A percentile compares a stretch with the other conserved stretches of the same genome.
Evolutionary conservation across 2,888 invertebrate genomes (phyloP).

Genomic region (Buathra laborator): DNA sequence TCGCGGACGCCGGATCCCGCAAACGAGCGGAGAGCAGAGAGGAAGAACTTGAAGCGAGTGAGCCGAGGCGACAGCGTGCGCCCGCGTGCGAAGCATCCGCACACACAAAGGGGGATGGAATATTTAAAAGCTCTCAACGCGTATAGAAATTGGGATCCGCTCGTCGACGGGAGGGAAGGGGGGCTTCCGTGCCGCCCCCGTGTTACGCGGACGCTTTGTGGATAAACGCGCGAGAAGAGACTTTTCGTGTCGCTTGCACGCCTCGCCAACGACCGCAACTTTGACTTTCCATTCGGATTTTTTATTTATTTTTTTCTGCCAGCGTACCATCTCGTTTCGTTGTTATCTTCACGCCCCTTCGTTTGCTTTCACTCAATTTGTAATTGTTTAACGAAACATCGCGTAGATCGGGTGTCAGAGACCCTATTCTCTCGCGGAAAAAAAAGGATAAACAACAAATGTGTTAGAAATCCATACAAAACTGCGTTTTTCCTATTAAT

Average conservation of each 20-base stretch:
- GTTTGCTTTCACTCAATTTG: conserved; percentile 45
- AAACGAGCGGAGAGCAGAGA: conserved; percentile 42
- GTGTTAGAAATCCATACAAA: too few relatives aligned
- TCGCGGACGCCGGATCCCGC: conserved; percentile 26
- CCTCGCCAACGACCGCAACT: conserved; percentile 27
- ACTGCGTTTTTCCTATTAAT: too few relatives aligned
- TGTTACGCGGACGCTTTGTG: conserved; percentile 39
- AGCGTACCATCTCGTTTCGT: neutral
- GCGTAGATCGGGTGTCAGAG: conserved; percentile 17
- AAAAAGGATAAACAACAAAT: neutral
- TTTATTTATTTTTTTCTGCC: neutral
- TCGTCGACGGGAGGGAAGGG: conserved; percentile 16
- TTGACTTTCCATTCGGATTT: conserved; percentile 39
- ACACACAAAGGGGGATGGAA: conserved; percentile 42
- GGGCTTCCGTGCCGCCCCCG: neutral
- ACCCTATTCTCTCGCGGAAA: conserved; percentile 3
- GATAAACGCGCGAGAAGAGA: conserved; percentile 29
- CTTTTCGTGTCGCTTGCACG: conserved; percentile 42
- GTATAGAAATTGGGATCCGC: conserved; percentile 35
- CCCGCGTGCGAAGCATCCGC: conserved; percentile 34
- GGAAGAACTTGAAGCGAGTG: conserved; percentile 37
- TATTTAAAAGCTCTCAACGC: conserved; percentile 51
- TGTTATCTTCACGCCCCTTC: neutral
- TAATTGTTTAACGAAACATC: conserved; percentile 46
- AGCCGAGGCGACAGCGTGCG: conserved; percentile 48